Evolutionary conservation across 2,797 vertebrate species (phyloP).

Genomic region (Tarsius wallacei): DNA sequence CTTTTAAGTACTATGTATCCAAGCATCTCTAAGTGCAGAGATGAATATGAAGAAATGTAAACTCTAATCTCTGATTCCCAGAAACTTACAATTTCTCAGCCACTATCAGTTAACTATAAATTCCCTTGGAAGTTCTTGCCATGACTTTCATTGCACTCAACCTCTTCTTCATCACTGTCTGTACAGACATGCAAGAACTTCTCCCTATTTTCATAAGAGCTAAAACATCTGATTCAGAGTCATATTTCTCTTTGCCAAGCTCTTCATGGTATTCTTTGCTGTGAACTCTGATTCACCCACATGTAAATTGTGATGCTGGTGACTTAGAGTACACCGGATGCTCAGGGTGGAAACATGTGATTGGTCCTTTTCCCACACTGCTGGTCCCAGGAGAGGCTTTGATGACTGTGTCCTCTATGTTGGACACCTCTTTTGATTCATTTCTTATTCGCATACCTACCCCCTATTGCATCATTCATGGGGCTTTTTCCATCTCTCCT

Average conservation of each 20-base stretch:
- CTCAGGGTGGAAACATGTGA: not conserved
- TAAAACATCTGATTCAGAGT: not conserved
- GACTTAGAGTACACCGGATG: not conserved
- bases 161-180: not conserved
- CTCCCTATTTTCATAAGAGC: not conserved
- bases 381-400: not conserved
- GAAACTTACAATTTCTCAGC: not conserved
- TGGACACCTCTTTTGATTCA: not conserved
- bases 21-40: not conserved
- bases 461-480: not conserved
- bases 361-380: not conserved
- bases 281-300: not conserved
- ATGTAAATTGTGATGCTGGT: not conserved
- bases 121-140: not conserved
- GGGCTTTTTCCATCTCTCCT: not conserved
- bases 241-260: not conserved
- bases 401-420: not conserved
- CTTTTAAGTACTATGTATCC: not conserved
- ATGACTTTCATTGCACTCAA: not conserved
- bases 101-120: not conserved
- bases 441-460: not conserved
- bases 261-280: not conserved
- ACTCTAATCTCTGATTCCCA: not conserved
- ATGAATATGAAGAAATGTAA: not conserved
- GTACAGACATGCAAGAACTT: not conserved